Percentiles rank a stretch among this genome's conserved stretches.
Conservation (phyloP, 2,113 vertebrate species). For the Solea solea region DNA sequence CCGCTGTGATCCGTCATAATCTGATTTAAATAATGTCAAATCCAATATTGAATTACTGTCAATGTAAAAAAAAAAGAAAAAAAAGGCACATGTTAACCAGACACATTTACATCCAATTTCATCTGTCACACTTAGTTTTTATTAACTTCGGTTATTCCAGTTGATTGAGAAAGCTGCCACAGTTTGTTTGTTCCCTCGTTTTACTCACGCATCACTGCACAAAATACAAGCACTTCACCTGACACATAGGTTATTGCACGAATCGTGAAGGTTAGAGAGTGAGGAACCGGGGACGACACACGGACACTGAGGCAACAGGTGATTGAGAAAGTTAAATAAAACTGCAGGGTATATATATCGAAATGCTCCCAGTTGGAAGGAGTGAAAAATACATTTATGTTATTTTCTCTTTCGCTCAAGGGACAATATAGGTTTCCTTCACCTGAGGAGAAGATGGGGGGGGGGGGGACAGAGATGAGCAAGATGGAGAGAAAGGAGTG, state of each 20-base stretch:
- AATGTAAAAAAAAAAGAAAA: slow-evolving; percentile 25
- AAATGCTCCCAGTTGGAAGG: slow-evolving; percentile 33
- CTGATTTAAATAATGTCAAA: slow-evolving; percentile 31
- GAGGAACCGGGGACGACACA: not conserved
- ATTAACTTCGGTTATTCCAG: slow-evolving; percentile 51
- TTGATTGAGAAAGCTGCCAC: slow-evolving; percentile 43
- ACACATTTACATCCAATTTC: slow-evolving; percentile 50
- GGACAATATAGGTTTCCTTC: slow-evolving; percentile 25
- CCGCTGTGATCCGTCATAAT: slow-evolving; percentile 1
- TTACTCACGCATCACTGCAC: slow-evolving; percentile 35
- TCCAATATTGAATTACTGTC: slow-evolving; percentile 34
- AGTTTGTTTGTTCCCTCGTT: slow-evolving; percentile 38
- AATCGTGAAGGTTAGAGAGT: slow-evolving; percentile 18
- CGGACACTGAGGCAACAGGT: slow-evolving; percentile 31
- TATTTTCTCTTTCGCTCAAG: slow-evolving; percentile 50
- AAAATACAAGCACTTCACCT: slow-evolving; percentile 31
- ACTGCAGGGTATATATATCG: slow-evolving; percentile 31
- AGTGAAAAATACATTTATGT: slow-evolving; percentile 34
- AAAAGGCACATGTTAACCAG: slow-evolving; percentile 45
- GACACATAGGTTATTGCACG: slow-evolving; percentile 12
- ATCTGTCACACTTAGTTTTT: slow-evolving; percentile 48
- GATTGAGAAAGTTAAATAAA: slow-evolving; percentile 36
- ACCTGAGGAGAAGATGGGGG: slow-evolving; percentile 36
- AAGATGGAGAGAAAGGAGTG: slow-evolving; percentile 17
- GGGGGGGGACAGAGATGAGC: slow-evolving; percentile 29